These are phyloP conservation scores for Drosophila lacteicornis DNA, from an alignment of 1,140 invertebrate genomes.

Conservation along the genomic window DNA sequence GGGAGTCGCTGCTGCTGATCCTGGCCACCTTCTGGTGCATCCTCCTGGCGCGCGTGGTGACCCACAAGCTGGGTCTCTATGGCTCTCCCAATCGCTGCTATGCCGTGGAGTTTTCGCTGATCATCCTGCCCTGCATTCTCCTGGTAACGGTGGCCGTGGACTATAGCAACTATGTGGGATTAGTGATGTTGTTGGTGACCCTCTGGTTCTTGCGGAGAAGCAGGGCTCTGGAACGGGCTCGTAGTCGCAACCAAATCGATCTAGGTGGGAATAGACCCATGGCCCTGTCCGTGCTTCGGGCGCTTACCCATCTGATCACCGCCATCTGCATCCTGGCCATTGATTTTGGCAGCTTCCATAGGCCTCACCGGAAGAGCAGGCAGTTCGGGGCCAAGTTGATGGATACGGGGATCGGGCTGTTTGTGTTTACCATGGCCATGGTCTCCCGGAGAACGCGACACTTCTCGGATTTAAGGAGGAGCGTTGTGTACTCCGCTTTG, in stretches of 20 bases:
- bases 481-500: conserved; percentile 74
- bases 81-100: conserved; percentile 27
- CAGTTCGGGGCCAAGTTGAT: conserved; percentile 95
- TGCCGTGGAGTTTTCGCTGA: conserved; percentile 53
- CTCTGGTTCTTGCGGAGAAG: conserved; percentile 29
- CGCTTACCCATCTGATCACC: conserved; percentile 91
- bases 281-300: conserved; percentile 86
- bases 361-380: conserved; percentile 94
- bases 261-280: conserved; percentile 62
- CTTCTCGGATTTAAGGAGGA: conserved; percentile 58
- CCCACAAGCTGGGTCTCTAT: conserved; percentile 13
- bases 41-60: conserved; percentile 46
- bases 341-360: conserved; percentile 95
- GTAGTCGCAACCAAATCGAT: conserved; percentile 46
- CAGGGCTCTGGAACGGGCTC: conserved; percentile 19
- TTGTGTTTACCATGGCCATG: conserved; percentile 93
- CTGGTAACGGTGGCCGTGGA: conserved; percentile 60
- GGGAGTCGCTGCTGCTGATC: conserved; percentile 47
- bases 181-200: conserved; percentile 16
- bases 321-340: conserved; percentile 95
- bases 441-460: conserved; percentile 86
- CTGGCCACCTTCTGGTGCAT: conserved; percentile 59
- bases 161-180: conserved; percentile 31
- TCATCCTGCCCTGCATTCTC: conserved; percentile 57
- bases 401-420: conserved; percentile 97